These are phyloP conservation scores for Andrena fulva DNA, from an alignment of 2,888 invertebrate species.

Conservation along the genomic window DNA sequence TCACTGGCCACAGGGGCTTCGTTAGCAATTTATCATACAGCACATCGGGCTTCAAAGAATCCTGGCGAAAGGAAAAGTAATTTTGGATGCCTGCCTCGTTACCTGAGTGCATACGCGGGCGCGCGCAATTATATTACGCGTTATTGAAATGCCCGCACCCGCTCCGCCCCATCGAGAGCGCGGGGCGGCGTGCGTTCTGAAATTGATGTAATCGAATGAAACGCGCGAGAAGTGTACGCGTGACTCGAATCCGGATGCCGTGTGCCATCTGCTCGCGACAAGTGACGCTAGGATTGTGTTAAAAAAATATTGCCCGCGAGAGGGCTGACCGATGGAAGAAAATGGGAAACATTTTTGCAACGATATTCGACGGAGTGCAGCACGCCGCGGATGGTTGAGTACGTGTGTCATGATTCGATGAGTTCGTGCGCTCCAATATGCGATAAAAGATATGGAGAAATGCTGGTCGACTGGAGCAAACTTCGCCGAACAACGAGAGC, in stretches of 20 bases:
- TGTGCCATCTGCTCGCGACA: conserved; percentile 46
- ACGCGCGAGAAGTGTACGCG: conserved; percentile 46
- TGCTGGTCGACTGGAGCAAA: background rate
- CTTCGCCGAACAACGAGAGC: background rate
- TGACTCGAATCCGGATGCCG: conserved; percentile 43
- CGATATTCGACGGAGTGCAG: background rate
- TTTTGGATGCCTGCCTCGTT: background rate
- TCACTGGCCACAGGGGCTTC: conserved; percentile 31
- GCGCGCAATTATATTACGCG: conserved; percentile 42
- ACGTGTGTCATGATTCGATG: background rate
- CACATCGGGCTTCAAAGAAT: conserved; percentile 13
- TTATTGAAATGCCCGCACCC: conserved; percentile 45
- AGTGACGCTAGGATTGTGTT: conserved; percentile 41
- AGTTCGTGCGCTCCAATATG: background rate
- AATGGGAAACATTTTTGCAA: conserved; percentile 13
- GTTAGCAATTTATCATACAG: conserved; percentile 38
- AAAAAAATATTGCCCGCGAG: conserved; percentile 30
- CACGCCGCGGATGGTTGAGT: background rate
- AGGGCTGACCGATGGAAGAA: background rate
- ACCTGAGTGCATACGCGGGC: background rate
- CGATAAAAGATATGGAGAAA: background rate
- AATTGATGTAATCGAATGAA: conserved; percentile 59
- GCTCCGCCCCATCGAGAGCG: no score
- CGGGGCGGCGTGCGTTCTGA: conserved; percentile 11
- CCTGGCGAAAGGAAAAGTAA: background rate